A percentile compares a stretch with the other conserved stretches of the same genome.
Conservation (phyloP, 2,113 vertebrate species). For the Triplophysa siluroides region DNA sequence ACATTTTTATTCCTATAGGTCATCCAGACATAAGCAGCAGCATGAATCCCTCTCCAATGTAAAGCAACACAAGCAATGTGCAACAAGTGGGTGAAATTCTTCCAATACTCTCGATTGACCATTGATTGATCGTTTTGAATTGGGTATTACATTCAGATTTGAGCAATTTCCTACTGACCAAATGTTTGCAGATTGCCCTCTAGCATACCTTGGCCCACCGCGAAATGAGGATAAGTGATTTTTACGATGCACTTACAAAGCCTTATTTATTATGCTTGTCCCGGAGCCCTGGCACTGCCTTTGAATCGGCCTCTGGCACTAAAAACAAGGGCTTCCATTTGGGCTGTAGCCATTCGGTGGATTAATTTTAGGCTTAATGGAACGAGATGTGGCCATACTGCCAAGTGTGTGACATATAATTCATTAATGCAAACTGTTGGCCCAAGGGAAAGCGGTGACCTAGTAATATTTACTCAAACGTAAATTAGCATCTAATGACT, state of each 20-base stretch:
- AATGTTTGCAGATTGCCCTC: constrained; percentile 38
- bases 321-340: constrained; percentile 40
- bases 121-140: neutral
- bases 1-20: neutral
- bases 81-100: constrained; percentile 36
- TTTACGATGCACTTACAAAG: constrained; percentile 44
- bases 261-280: constrained; percentile 39
- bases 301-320: constrained; percentile 25
- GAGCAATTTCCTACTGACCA: constrained; percentile 47
- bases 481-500: constrained; percentile 53
- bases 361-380: constrained; percentile 49
- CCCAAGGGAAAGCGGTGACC: constrained; percentile 22
- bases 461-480: constrained; percentile 47
- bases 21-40: neutral
- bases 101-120: constrained; percentile 17
- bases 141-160: constrained; percentile 50
- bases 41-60: neutral
- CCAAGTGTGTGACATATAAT: constrained; percentile 46
- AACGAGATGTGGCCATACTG: constrained; percentile 39
- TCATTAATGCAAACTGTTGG: constrained; percentile 45
- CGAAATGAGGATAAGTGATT: constrained; percentile 44
- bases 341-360: constrained; percentile 37
- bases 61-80: neutral
- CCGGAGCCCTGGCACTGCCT: constrained; percentile 10
- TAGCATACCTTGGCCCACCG: constrained; percentile 33